phyloP scores from a whole-genome alignment of 1,140 invertebrate species.

The Lucilia sericata region DNA sequence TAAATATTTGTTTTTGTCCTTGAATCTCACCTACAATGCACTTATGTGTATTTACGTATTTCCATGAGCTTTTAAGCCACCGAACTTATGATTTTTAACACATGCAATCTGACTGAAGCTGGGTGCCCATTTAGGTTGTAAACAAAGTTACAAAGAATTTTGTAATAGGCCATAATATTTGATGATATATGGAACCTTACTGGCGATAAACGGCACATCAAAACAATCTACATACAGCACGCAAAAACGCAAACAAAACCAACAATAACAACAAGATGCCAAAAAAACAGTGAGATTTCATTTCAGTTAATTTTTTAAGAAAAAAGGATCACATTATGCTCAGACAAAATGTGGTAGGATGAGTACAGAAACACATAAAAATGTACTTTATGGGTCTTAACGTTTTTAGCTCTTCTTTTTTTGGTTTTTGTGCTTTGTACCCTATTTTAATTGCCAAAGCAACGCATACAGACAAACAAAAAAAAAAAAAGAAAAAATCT shows the following conservation, averaged over 20 bases:
- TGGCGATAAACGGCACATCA: conserved; percentile 44
- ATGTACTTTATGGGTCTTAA: conserved; percentile 61
- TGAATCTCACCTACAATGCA: not conserved
- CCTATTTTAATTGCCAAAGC: conserved; percentile 66
- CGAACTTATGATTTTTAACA: not conserved
- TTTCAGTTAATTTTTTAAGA: not conserved
- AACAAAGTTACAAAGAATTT: conserved; percentile 42
- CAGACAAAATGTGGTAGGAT: not conserved
- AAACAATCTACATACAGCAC: conserved; percentile 36
- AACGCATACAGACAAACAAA: conserved; percentile 39
- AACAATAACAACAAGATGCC: no score
- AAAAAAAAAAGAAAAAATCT: not conserved
- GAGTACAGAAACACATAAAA: conserved; percentile 54
- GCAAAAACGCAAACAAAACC: not conserved
- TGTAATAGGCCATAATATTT: conserved; percentile 40
- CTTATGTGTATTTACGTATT: not conserved
- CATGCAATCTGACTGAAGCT: not conserved
- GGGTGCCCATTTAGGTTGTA: no score
- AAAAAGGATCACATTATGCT: not conserved
- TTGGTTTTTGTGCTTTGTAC: conserved; percentile 40
- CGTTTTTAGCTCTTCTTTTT: conserved; percentile 17
- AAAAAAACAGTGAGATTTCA: not conserved
- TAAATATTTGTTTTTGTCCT: not conserved
- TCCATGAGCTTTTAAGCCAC: not conserved
- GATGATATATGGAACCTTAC: conserved; percentile 30